Evolutionary conservation across 1,140 invertebrate species (phyloP).

Genomic region (Bemisia tabaci): DNA sequence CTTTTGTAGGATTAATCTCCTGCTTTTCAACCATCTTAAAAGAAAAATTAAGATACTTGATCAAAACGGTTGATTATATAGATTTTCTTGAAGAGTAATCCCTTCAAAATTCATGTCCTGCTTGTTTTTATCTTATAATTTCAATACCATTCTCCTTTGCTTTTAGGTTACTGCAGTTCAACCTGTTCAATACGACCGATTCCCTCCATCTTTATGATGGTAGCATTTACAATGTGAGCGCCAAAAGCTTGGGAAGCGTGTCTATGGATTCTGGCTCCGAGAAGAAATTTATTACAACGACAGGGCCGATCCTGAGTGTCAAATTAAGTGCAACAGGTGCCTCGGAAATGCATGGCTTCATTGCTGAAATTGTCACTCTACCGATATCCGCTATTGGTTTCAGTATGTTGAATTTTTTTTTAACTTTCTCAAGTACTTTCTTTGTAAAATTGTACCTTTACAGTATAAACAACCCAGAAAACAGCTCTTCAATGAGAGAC

Average conservation of each 20-base stretch:
- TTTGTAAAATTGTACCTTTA: too few relatives aligned
- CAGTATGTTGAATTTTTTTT: slow-evolving; percentile 45
- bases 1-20: too few relatives aligned
- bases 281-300: slow-evolving; percentile 60
- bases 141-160: slow-evolving; percentile 1
- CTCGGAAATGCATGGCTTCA: slow-evolving; percentile 84
- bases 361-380: slow-evolving; percentile 90
- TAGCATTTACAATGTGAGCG: slow-evolving; percentile 75
- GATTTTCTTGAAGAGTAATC: too few relatives aligned
- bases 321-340: slow-evolving; percentile 90
- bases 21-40: too few relatives aligned
- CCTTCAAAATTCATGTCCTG: background rate
- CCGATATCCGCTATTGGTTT: slow-evolving; percentile 82
- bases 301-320: slow-evolving; percentile 69
- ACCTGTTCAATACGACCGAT: slow-evolving; percentile 88
- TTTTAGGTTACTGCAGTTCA: slow-evolving; percentile 72
- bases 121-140: background rate
- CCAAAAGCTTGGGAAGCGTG: slow-evolving; percentile 52
- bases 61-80: too few relatives aligned
- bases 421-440: background rate
- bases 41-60: too few relatives aligned
- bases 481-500: too few relatives aligned
- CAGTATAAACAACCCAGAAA: too few relatives aligned
- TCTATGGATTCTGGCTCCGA: slow-evolving; percentile 52
- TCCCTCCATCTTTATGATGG: slow-evolving; percentile 81